Conservation (phyloP, 2,113 vertebrate genomes). For the Anolis carolinensis region DNA sequence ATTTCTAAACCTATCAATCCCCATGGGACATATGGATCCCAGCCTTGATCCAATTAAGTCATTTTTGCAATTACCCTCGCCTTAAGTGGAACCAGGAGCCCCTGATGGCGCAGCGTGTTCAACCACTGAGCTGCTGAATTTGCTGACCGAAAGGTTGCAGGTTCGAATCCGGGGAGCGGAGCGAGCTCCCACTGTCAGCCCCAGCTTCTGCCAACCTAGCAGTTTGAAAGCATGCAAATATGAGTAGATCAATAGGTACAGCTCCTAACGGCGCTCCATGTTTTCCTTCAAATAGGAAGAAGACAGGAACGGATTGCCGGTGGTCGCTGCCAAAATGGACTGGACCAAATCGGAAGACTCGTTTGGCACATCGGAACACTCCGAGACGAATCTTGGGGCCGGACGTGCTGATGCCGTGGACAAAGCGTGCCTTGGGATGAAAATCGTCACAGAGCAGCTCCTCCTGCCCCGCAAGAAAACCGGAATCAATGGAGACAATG, state of each 20-base stretch:
- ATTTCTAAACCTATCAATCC: not conserved
- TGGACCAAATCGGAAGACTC: not conserved
- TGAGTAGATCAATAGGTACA: too few species aligned
- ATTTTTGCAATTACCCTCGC: not conserved
- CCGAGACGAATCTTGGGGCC: not conserved
- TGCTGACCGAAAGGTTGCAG: too few species aligned
- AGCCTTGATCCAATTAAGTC: not conserved
- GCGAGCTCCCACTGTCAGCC: too few species aligned
- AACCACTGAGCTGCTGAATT: too few species aligned
- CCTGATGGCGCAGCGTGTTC: too few species aligned
- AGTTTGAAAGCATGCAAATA: too few species aligned
- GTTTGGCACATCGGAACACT: not conserved
- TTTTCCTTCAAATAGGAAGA: conserved; percentile 1
- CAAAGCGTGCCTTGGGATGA: not conserved
- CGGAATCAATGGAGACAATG: not conserved
- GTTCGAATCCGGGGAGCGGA: too few species aligned
- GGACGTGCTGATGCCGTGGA: not conserved
- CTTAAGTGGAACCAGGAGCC: not conserved
- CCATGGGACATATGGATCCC: not conserved
- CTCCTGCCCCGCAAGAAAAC: not conserved
- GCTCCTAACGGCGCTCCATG: too few species aligned
- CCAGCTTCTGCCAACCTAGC: too few species aligned
- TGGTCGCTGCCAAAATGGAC: not conserved
- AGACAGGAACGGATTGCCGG: not conserved
- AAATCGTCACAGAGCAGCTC: not conserved